Conservation (phyloP, 2,888 invertebrate genomes). For the Seira sanloemensis region DNA sequence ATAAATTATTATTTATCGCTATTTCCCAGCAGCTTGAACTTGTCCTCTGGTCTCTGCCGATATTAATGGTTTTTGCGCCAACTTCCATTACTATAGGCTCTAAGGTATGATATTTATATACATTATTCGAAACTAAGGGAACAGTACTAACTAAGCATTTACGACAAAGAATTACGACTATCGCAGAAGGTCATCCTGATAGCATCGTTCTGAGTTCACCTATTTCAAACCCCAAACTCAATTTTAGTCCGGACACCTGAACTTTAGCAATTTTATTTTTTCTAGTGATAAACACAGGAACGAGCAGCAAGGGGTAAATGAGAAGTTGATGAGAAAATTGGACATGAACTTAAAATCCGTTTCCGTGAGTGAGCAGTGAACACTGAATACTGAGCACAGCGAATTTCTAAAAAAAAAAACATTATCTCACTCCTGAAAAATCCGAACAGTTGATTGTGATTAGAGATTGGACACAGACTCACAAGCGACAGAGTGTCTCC, state of each 20-base stretch:
- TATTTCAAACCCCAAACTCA: too few relatives aligned
- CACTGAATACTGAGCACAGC: too few relatives aligned
- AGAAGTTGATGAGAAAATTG: slow-evolving; percentile 26
- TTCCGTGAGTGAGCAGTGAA: too few relatives aligned
- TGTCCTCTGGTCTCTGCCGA: not conserved
- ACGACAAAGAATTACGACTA: too few relatives aligned
- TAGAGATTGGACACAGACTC: not conserved
- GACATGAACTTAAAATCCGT: slow-evolving; percentile 17
- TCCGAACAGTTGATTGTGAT: not conserved
- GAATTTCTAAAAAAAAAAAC: too few relatives aligned
- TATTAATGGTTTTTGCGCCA: not conserved
- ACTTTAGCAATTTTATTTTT: too few relatives aligned
- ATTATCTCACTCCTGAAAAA: not conserved
- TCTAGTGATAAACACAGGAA: too few relatives aligned
- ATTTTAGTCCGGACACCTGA: too few relatives aligned
- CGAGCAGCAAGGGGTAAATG: slow-evolving; percentile 32
- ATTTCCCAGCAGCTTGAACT: not conserved
- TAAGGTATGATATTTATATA: not conserved
- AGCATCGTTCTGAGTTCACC: too few relatives aligned
- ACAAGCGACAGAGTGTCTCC: not conserved
- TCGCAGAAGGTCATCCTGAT: too few relatives aligned
- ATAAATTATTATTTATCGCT: not conserved
- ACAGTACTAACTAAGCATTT: too few relatives aligned
- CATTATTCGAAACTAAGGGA: too few relatives aligned
- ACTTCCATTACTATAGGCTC: not conserved